phyloP scores from a whole-genome alignment of 2,113 vertebrate genomes.

The Capricornis sumatraensis region DNA sequence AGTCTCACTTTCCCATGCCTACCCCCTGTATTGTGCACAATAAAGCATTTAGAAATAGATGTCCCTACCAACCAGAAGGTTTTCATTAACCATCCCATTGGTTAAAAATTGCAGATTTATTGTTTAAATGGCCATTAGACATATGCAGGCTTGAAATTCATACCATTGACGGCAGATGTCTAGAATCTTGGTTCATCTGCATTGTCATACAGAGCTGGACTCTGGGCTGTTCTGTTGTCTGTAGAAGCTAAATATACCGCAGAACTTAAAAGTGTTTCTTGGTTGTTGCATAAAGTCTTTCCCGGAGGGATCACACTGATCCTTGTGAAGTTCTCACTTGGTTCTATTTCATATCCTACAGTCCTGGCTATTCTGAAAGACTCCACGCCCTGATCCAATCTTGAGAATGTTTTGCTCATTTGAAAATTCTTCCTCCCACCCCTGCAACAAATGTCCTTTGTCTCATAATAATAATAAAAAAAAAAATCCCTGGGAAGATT shows the following conservation, averaged over 20 bases:
- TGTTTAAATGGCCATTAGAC: background rate
- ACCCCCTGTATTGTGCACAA: background rate
- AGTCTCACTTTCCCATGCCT: background rate
- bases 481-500: conserved; percentile 50
- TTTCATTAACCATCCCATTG: conserved; percentile 4
- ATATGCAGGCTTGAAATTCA: background rate
- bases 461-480: background rate
- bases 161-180: background rate
- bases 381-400: background rate
- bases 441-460: conserved; percentile 64
- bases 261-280: background rate
- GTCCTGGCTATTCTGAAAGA: background rate
- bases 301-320: background rate
- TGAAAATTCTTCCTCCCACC: conserved; percentile 13
- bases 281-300: background rate
- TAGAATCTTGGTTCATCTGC: background rate
- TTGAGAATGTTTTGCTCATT: conserved; percentile 31
- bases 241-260: background rate
- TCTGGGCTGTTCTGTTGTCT: background rate
- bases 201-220: background rate
- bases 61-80: conserved; percentile 12
- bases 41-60: conserved; percentile 48
- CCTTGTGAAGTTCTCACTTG: background rate
- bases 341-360: background rate
- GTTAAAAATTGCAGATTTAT: background rate